Base-by-base conservation (phyloP, 2,113 vertebrate species). In the Misgurnus anguillicaudatus region DNA sequence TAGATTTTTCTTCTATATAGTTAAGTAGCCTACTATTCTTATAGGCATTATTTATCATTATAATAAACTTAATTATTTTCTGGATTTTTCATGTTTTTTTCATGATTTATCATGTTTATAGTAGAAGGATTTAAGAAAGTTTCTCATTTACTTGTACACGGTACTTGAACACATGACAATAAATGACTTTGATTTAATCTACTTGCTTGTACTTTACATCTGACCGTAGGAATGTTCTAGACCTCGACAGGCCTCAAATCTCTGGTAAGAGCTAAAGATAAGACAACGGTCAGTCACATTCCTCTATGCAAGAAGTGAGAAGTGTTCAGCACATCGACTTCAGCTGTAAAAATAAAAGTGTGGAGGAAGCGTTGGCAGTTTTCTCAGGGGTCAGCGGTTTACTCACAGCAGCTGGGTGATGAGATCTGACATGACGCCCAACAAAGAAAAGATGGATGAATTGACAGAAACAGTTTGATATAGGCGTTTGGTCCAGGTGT, bases 331-430 rank as follows among this genome's bases (percentile, higher is more conserved):
- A 80, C 51, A 61, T 79, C 48, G 62, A 81, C 64, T 47, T 72
- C 73, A 80, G 79, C 73, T 84, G 83, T 81, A 21, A 74, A 82
- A 81, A 84, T 76, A 80, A 60, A 76, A 63, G 62, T 66, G 36
- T 2, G 19, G 58, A 14, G 58, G 31, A 21, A 53, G n/a, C 39
- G 31, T 16, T 19, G 66, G 75, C 66, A 64, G 42, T 66, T 80
- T 71, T 5, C 55, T 81, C 41, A 65, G 31, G 78, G 80, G 80
- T 84, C 83, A 84, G 55, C 72, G 75, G 69, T 21, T 55, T 57
- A 67, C 66, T 69, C 73, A 82, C 76, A 67, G 47, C 41, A 10
- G 45, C 61, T 61, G 58, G 74, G 53, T 79, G 51, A 57, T 45
- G 61, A 75, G 75, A 21, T 75, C 82, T 84, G 70, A 78, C 82